A percentile compares a stretch with the other conserved stretches of the same genome.
Conservation (phyloP, 2,113 vertebrate genomes). For the Tricholaema leucomelas region DNA sequence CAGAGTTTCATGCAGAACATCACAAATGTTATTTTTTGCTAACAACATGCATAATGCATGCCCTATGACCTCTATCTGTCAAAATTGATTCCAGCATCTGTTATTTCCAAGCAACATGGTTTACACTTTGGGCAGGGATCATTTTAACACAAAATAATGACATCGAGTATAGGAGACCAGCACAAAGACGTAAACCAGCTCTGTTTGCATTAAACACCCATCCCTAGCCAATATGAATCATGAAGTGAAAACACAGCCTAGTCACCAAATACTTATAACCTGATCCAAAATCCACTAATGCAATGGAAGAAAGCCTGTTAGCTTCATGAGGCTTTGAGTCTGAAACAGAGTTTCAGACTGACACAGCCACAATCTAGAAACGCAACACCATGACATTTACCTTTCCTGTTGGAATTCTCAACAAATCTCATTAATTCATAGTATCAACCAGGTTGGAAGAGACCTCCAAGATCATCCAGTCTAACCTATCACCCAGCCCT, state of each 20-base stretch:
- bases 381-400: neutral
- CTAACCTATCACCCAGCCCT: too few species aligned
- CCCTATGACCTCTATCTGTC: conserved; percentile 11
- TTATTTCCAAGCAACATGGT: neutral
- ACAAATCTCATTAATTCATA: neutral
- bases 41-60: neutral
- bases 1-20: neutral
- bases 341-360: neutral
- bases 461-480: too few species aligned
- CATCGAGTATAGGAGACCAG: neutral
- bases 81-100: neutral
- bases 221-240: neutral
- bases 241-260: neutral
- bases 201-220: neutral
- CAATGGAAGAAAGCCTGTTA: neutral
- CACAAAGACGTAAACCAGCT: neutral
- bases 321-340: neutral
- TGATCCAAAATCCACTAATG: neutral
- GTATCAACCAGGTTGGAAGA: too few species aligned
- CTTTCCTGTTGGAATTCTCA: neutral
- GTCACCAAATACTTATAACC: neutral
- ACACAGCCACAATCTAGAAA: neutral
- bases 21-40: conserved; percentile 2
- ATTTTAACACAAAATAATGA: neutral
- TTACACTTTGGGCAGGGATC: neutral